Percentiles rank a stretch among this genome's conserved stretches.
Conservation (phyloP, 1,140 invertebrate species). For the Tetramorium alpestre region DNA sequence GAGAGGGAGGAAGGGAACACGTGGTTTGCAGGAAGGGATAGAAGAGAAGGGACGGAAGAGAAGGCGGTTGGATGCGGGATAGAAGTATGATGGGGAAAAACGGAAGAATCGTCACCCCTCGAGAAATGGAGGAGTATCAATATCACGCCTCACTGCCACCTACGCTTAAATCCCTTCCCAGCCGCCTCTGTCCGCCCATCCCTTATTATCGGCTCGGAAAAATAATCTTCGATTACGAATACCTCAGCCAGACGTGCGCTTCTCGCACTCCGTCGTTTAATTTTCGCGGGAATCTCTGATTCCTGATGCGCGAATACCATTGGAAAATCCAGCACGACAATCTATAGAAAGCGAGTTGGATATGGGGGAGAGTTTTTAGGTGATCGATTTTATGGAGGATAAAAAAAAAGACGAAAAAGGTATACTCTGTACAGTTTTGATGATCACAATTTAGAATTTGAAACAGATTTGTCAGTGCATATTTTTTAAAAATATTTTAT, state of each 20-base stretch:
- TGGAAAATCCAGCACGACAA: conserved; percentile 32
- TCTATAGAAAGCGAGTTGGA: conserved; percentile 24
- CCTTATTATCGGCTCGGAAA: conserved; percentile 79
- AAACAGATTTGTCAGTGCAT: too few species aligned
- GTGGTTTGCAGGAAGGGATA: conserved; percentile 31
- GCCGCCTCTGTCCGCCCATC: conserved; percentile 57
- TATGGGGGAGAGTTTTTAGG: conserved; percentile 3
- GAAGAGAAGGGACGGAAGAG: background rate
- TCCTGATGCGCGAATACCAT: conserved; percentile 31
- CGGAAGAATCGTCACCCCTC: conserved; percentile 75
- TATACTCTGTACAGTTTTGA: background rate
- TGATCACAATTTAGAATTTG: background rate
- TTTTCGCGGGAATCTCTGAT: conserved; percentile 62
- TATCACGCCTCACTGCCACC: conserved; percentile 80
- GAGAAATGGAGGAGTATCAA: conserved; percentile 80
- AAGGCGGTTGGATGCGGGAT: conserved; percentile 8
- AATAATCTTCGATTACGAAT: conserved; percentile 78
- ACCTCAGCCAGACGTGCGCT: conserved; percentile 33
- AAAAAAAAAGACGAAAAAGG: background rate
- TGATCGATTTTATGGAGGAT: conserved; percentile 21
- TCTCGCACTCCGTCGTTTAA: conserved; percentile 56
- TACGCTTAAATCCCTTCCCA: conserved; percentile 66
- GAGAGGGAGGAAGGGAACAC: background rate
- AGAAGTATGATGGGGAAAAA: conserved; percentile 58
- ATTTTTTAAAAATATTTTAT: background rate